Percentiles rank a stretch among this genome's conserved stretches.
These are phyloP conservation scores for Arrhopalites spinosus DNA, from an alignment of 2,888 invertebrate species.

Conservation along the genomic window DNA sequence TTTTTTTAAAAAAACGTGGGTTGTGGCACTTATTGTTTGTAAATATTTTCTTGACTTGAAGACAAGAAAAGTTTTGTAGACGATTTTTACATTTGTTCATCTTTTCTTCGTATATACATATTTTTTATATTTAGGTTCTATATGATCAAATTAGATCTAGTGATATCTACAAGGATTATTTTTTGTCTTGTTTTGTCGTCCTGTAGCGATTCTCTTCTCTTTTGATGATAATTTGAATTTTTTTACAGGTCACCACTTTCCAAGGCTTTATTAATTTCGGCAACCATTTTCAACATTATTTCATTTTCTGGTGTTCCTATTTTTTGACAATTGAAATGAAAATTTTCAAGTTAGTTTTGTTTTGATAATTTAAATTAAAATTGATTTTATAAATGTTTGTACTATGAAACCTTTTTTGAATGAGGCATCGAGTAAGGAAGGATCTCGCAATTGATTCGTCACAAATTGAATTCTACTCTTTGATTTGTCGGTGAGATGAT, in stretches of 20 bases:
- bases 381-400: constrained; percentile 57
- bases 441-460: constrained; percentile 71
- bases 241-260: constrained; percentile 69
- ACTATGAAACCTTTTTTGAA: constrained; percentile 64
- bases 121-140: neutral
- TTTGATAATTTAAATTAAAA: too few relatives aligned
- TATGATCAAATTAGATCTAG: too few relatives aligned
- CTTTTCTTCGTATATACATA: neutral
- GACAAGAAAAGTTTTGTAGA: neutral
- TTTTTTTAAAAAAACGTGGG: too few relatives aligned
- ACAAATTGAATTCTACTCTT: constrained; percentile 77
- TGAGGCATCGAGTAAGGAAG: constrained; percentile 68
- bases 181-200: constrained; percentile 59
- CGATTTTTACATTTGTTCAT: too few relatives aligned
- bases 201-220: too few relatives aligned
- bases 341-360: too few relatives aligned
- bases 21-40: too few relatives aligned
- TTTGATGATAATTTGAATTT: too few relatives aligned
- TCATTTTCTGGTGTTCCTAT: constrained; percentile 66
- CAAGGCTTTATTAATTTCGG: constrained; percentile 70
- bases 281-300: constrained; percentile 68
- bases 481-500: constrained; percentile 85
- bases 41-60: too few relatives aligned
- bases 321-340: too few relatives aligned
- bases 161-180: neutral